Conservation (phyloP, 2,113 vertebrate genomes). For the Cebus imitator region DNA sequence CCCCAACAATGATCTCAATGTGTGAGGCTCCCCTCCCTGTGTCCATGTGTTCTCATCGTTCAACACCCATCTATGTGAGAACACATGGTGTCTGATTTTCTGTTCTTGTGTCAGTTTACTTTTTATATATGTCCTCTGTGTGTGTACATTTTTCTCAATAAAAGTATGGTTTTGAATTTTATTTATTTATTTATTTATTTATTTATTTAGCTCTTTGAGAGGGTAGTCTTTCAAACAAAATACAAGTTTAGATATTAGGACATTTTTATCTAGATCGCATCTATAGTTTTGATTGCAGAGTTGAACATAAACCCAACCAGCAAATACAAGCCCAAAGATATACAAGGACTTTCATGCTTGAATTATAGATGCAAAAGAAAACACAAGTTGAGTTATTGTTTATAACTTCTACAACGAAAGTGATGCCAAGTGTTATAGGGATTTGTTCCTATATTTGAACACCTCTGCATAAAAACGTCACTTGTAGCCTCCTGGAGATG, state of each 20-base stretch:
- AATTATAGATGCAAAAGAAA: not conserved
- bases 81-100: too few relatives aligned
- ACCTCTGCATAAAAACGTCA: not conserved
- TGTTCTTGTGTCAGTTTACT: too few relatives aligned
- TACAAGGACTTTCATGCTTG: not conserved
- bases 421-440: not conserved
- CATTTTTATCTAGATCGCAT: not conserved
- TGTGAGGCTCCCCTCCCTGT: too few relatives aligned
- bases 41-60: too few relatives aligned
- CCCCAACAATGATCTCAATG: too few relatives aligned
- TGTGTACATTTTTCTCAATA: slow-evolving; percentile 58
- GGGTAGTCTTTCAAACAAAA: slow-evolving; percentile 45
- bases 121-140: not conserved
- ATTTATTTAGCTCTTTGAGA: slow-evolving; percentile 59
- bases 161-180: slow-evolving; percentile 75
- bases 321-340: not conserved
- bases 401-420: not conserved
- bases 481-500: not conserved
- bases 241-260: slow-evolving; percentile 22
- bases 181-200: not conserved
- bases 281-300: not conserved
- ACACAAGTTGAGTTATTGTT: not conserved
- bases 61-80: too few relatives aligned
- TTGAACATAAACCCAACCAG: slow-evolving; percentile 63
- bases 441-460: not conserved